phyloP scores from a whole-genome alignment of 2,113 vertebrate genomes.

The Poicephalus gulielmi region DNA sequence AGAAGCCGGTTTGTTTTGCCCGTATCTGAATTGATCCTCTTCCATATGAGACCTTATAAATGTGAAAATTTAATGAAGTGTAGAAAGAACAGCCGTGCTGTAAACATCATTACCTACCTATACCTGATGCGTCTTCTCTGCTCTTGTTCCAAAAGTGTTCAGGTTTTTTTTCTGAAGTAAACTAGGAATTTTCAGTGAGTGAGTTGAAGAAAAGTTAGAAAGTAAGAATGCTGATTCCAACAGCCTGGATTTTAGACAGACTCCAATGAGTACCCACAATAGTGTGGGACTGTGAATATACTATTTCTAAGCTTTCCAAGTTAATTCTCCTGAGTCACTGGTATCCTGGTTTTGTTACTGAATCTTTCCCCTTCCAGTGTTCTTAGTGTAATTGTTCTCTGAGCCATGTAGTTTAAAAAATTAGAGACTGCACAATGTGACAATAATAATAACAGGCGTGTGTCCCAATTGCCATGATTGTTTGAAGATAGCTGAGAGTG shows the following conservation, averaged over 20 bases:
- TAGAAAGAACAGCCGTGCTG: background rate
- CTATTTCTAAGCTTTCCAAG: slow-evolving; percentile 20
- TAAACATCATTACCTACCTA: background rate
- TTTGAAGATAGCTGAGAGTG: background rate
- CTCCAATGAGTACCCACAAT: background rate
- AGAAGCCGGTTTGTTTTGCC: background rate
- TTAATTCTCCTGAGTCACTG: background rate
- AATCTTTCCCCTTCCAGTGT: background rate
- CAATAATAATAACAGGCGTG: background rate
- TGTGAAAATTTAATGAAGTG: background rate
- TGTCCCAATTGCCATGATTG: background rate
- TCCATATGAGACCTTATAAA: background rate
- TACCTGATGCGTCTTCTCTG: background rate
- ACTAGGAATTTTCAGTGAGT: background rate
- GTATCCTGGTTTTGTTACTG: background rate
- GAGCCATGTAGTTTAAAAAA: background rate
- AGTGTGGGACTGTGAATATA: background rate
- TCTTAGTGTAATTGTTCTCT: background rate
- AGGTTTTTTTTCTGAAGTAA: background rate
- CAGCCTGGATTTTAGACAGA: background rate
- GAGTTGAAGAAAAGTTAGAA: background rate
- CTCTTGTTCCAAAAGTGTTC: background rate
- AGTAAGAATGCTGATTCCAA: background rate
- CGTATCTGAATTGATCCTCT: background rate
- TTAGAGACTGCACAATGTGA: background rate